phyloP scores from a whole-genome alignment of 2,888 invertebrate genomes.

The Emmelina monodactyla region DNA sequence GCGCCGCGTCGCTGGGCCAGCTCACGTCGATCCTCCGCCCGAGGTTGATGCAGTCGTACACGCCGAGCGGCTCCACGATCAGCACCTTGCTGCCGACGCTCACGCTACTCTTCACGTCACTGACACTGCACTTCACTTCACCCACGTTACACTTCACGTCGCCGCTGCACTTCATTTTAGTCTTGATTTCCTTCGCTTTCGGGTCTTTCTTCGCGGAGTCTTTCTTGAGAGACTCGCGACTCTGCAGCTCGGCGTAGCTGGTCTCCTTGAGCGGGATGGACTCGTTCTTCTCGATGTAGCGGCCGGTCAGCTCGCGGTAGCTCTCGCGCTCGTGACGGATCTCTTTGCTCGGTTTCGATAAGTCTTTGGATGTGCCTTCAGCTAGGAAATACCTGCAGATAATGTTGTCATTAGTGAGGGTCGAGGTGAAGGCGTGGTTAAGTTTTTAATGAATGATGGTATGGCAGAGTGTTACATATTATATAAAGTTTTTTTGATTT shows the following conservation, averaged over 20 bases:
- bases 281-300: constrained; percentile 53
- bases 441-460: no score
- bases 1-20: constrained; percentile 93
- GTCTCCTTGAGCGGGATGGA: constrained; percentile 38
- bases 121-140: constrained; percentile 43
- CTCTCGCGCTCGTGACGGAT: constrained; percentile 56
- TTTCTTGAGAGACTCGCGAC: constrained; percentile 36
- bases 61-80: constrained; percentile 61
- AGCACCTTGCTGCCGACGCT: constrained; percentile 53
- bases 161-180: constrained; percentile 46
- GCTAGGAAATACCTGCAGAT: constrained; percentile 42
- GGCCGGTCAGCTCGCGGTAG: constrained; percentile 52
- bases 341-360: constrained; percentile 54
- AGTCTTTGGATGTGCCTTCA: constrained; percentile 52
- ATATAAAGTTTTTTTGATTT: no score
- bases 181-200: constrained; percentile 48
- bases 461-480: no score
- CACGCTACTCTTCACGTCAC: constrained; percentile 45
- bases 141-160: constrained; percentile 47
- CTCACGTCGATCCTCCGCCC: constrained; percentile 91
- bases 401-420: constrained; percentile 1
- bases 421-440: no score
- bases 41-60: constrained; percentile 91
- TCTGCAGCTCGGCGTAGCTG: constrained; percentile 40
- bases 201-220: constrained; percentile 38